Evolutionary conservation across 2,113 vertebrate genomes (phyloP).

Genomic region (Rhinolophus sinicus): DNA sequence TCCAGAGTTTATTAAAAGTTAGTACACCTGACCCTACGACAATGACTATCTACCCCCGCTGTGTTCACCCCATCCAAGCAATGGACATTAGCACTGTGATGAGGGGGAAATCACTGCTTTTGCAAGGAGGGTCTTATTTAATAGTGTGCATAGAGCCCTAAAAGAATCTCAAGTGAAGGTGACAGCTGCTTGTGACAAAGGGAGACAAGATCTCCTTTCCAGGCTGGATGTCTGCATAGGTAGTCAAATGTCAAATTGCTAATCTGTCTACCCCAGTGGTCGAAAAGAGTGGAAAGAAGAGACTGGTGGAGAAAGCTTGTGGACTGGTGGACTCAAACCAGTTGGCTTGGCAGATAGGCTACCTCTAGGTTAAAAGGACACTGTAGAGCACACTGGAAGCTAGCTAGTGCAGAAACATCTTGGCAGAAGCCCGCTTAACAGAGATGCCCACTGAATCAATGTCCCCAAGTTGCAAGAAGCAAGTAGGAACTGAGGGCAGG

Average conservation of each 20-base stretch:
- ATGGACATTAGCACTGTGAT: neutral
- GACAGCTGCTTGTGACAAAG: neutral
- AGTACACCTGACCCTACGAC: neutral
- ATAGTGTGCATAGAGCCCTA: neutral
- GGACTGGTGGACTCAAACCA: neutral
- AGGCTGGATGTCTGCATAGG: neutral
- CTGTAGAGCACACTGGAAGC: neutral
- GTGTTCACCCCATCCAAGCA: rapidly evolving
- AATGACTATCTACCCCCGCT: rapidly evolving
- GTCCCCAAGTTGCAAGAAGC: neutral
- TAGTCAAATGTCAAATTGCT: neutral
- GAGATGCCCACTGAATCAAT: neutral
- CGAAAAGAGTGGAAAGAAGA: neutral
- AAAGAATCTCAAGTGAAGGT: neutral
- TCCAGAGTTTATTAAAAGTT: neutral
- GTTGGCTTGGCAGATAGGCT: neutral
- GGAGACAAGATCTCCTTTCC: neutral
- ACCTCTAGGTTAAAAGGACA: neutral
- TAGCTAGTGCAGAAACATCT: neutral
- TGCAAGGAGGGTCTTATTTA: neutral
- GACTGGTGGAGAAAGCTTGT: neutral
- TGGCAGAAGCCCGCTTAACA: neutral
- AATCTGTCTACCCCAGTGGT: neutral
- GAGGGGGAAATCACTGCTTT: neutral
- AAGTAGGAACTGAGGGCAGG: neutral